Percentiles rank a stretch among this genome's conserved stretches.
phyloP scores from a whole-genome alignment of 2,888 invertebrate genomes.

The Drosophila helvetica region DNA sequence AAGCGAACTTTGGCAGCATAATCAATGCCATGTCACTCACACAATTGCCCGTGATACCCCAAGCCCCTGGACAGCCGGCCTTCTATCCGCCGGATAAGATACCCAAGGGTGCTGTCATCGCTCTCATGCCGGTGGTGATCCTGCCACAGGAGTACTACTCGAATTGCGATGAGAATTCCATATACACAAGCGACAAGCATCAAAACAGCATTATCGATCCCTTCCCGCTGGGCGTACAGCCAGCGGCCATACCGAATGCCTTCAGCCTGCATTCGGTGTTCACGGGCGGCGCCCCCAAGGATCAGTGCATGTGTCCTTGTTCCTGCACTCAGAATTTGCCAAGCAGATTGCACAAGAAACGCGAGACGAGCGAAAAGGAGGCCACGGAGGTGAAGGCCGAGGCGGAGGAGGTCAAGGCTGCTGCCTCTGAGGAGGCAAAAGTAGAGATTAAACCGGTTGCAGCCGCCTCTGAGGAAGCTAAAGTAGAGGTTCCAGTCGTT shows the following conservation, averaged over 20 bases:
- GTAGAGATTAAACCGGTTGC: slow-evolving; percentile 5
- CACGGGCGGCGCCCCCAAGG: slow-evolving; percentile 70
- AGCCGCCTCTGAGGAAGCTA: background rate
- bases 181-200: slow-evolving; percentile 56
- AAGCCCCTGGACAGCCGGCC: slow-evolving; percentile 80
- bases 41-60: slow-evolving; percentile 82
- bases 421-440: slow-evolving; percentile 31
- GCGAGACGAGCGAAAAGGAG: slow-evolving; percentile 56
- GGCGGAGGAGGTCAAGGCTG: slow-evolving; percentile 24
- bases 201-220: slow-evolving; percentile 63
- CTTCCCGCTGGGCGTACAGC: slow-evolving; percentile 80
- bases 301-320: slow-evolving; percentile 83
- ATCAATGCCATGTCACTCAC: slow-evolving; percentile 81
- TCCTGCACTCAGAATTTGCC: slow-evolving; percentile 82
- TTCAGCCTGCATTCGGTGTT: slow-evolving; percentile 76
- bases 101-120: slow-evolving; percentile 87
- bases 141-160: slow-evolving; percentile 87
- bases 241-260: slow-evolving; percentile 73
- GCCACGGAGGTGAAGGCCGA: slow-evolving; percentile 33
- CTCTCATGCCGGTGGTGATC: slow-evolving; percentile 89
- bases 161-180: slow-evolving; percentile 80
- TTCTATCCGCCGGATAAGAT: slow-evolving; percentile 82
- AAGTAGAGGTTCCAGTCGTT: background rate
- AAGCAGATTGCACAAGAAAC: slow-evolving; percentile 73
- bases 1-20: slow-evolving; percentile 80